Base-by-base conservation (phyloP, 2,113 vertebrate genomes). In the Xyliphius kryptos region DNA sequence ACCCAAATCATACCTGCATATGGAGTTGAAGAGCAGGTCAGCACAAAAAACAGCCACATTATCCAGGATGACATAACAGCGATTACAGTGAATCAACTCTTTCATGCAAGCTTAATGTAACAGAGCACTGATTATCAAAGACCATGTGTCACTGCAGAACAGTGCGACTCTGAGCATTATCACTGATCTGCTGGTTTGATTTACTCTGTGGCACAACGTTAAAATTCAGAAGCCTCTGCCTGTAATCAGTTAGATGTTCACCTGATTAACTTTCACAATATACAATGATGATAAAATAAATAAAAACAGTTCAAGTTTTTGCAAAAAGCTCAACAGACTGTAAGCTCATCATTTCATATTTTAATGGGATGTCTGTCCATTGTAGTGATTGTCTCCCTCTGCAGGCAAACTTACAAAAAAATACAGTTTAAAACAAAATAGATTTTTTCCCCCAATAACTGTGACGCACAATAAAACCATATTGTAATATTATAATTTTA, bases 341-440 rank as follows among this genome's bases (percentile, higher is more conserved):
- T 61, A 12, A 51, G 5, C 8, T 38, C 48, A 53, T 13, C 16
- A 15, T 4, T n/a, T 14, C n/a, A 15, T 7, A 15, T 62, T 21
- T 50, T 3, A 32, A 14, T 44, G 6, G 21, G 15, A 17, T 22
- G 37, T 5, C 14, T 15, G 14, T 9, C 6, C 22, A 44, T 6
- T 12, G 36, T 41, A 52, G 21, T 54, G 51, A 50, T 13, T 67
- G 54, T 26, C 40, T 57, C 63, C 54, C 53, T 43, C 59, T 63
- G 26, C 48, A 44, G 63, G 56, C 3, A 15, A 51, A 36, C 14
- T 19, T 8, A 1, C 3, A 12, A 1, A 37, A 10, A 1, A 40
- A 19, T 56, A 21, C 55, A 49, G 1, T 22, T 12, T 12, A 16
- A 48, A 14, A 3, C 40, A 41, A 7, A 3, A 6, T 32, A 32